Evolutionary conservation across 2,797 vertebrate species (phyloP).

Genomic region (Malacoraja senta): DNA sequence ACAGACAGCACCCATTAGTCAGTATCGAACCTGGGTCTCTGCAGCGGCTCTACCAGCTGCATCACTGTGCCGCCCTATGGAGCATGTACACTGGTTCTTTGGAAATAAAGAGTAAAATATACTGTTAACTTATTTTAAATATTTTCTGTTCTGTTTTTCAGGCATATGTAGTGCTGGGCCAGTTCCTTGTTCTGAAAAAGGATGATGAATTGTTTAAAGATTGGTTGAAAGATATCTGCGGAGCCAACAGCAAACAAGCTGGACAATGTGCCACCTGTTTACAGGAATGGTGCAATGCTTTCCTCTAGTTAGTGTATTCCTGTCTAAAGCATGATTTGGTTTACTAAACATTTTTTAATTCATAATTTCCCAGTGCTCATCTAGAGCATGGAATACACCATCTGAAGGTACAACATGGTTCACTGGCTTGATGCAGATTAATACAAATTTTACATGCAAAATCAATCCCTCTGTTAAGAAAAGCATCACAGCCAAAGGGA

Average conservation of each 20-base stretch:
- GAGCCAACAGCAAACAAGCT: slow-evolving; percentile 52
- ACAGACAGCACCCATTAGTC: too few relatives aligned
- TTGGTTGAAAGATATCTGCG: slow-evolving; percentile 57
- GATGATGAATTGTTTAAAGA: slow-evolving; percentile 55
- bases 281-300: slow-evolving; percentile 58
- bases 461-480: not conserved
- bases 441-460: not conserved
- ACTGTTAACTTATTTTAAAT: not conserved
- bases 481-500: not conserved
- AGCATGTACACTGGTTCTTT: not conserved
- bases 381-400: not conserved
- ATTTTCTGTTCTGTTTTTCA: slow-evolving; percentile 40
- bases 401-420: not conserved
- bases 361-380: not conserved
- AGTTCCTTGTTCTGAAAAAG: slow-evolving; percentile 57
- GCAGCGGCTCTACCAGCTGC: too few relatives aligned
- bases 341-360: not conserved
- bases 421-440: not conserved
- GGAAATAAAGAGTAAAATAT: not conserved
- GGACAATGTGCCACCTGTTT: slow-evolving; percentile 53
- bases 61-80: too few relatives aligned
- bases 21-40: too few relatives aligned
- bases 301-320: slow-evolving; percentile 50
- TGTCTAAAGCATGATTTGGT: not conserved
- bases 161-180: slow-evolving; percentile 56